Evolutionary conservation across 1,140 invertebrate species (phyloP), one percentile per base, ranked within the genome.

Genomic region (Prorops nasuta): DNA sequence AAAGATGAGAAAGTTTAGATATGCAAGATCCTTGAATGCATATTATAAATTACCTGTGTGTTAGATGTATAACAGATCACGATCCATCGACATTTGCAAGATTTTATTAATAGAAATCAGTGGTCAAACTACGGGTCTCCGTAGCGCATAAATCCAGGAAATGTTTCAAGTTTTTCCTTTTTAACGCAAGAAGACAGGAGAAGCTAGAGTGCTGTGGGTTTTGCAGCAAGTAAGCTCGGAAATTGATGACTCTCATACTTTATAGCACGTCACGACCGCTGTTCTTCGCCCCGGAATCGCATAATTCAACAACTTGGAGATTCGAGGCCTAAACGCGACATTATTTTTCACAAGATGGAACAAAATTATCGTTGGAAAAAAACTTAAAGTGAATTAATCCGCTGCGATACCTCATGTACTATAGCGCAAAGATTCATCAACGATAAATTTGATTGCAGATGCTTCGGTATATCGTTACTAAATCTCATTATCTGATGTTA

Each of bases 211-310:
- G n/a, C n/a, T n/a, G 17, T 37, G 35, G 35, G 35, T 15, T 14
- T 17, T 14, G 35, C 49, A 49, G 52, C 45, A 37, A 28, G 35
- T n/a, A n/a, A n/a, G 39, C 36, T 43, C 22, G 22, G 50, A 56
- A 69, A 71, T 72, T 63, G 63, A 70, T 68, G 62, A 60, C 51
- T 35, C 44, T 61, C 59, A 63, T 69, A 66, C 57, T 66, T 69
- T 52, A 65, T 43, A 44, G 41, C 43, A 31, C 46, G 51, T n/a
- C n/a, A n/a, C 36, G n/a, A 17, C 22, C 19, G 20, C 40, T 32
- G 15, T 37, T 8, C 15, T 3, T 10, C 6, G 21, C 32, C 40
- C 51, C 31, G 19, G 49, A 58, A 47, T 58, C 46, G 49, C 48
- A 60, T 70, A 70, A 73, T 72, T 60, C 62, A 37, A 9, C 51